Percentiles rank a stretch among this genome's conserved stretches.
Conservation (phyloP, 1,140 invertebrate species). For the Lepidurus apus region DNA sequence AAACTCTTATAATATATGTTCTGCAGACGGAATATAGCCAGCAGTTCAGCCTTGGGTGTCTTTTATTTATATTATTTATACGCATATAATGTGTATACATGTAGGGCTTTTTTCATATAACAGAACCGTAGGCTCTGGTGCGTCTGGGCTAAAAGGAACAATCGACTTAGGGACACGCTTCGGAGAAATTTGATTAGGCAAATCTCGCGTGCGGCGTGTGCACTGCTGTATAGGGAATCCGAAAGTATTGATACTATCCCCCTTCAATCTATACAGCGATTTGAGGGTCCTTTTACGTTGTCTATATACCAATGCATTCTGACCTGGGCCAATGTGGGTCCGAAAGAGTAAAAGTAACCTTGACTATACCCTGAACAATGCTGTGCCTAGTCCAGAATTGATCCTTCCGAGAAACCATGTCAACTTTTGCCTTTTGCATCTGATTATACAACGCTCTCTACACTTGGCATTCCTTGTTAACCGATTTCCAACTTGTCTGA, state of each 20-base stretch:
- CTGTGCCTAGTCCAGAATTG: background rate
- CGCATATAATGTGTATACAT: background rate
- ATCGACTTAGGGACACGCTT: background rate
- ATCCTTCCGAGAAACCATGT: background rate
- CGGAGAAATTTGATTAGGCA: slow-evolving; percentile 21
- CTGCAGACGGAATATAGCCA: background rate
- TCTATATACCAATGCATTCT: background rate
- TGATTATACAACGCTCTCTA: background rate
- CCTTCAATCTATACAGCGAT: background rate
- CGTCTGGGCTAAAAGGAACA: background rate
- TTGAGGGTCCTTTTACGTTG: background rate
- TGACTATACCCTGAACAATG: background rate
- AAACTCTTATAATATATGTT: background rate
- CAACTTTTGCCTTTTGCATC: background rate
- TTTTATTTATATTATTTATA: background rate
- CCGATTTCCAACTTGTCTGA: too few species aligned
- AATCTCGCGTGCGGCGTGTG: background rate
- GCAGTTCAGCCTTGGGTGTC: background rate
- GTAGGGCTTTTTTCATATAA: background rate
- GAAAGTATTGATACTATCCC: background rate
- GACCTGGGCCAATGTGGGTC: background rate
- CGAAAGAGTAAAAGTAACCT: slow-evolving; percentile 1
- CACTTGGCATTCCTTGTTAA: too few species aligned
- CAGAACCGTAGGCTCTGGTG: background rate
- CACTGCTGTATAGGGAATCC: background rate